Evolutionary conservation across 2,113 vertebrate genomes (phyloP).

Genomic region (Indicator maculatus): DNA sequence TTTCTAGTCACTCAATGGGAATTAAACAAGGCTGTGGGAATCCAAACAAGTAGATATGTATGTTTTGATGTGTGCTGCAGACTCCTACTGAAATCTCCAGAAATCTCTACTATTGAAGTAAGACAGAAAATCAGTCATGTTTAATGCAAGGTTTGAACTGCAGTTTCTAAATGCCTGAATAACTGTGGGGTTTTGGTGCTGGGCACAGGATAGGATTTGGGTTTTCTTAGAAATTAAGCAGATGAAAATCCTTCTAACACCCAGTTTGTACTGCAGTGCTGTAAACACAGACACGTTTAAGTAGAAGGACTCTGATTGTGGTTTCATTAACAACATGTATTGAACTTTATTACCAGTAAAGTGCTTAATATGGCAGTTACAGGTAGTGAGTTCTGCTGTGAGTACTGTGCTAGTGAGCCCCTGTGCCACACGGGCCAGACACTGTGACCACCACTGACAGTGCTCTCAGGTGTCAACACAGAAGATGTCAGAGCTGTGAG

Average conservation of each 20-base stretch:
- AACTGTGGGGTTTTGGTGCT: neutral
- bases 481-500: fast-evolving
- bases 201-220: neutral
- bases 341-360: neutral
- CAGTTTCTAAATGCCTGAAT: neutral
- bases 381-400: neutral
- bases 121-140: neutral
- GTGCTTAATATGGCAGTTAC: neutral
- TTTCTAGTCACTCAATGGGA: neutral
- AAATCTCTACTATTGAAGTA: neutral
- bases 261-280: neutral
- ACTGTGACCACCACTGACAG: neutral
- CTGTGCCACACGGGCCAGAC: neutral
- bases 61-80: conserved; percentile 9
- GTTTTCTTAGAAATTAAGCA: neutral
- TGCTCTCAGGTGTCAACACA: neutral
- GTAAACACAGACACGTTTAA: neutral
- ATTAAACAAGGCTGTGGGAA: neutral
- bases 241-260: neutral
- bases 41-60: neutral
- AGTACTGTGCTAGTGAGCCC: neutral
- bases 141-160: neutral
- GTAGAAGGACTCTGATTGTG: neutral
- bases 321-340: neutral
- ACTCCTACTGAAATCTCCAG: neutral